Base-by-base conservation (phyloP, 2,888 invertebrate genomes). In the Mythimna loreyi region DNA sequence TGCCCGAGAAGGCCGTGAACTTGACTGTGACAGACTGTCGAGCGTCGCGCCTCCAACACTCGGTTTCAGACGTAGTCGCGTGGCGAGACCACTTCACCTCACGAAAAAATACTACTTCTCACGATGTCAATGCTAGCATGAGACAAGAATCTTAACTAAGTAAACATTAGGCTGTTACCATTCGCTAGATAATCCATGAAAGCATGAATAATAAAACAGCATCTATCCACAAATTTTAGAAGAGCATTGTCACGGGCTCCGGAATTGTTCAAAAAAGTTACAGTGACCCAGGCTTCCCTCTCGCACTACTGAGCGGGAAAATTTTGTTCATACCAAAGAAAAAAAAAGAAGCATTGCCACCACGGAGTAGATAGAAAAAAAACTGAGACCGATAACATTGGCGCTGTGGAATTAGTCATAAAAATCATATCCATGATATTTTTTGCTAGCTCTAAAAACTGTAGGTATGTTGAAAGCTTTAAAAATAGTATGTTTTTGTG, bases 21-120 rank as follows among this genome's bases (percentile, higher is more conserved):
- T 94, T 94, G 93, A 92, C 92, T 92, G 89, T 86, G 90, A 89
- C 89, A 91, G 90, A 90, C 89, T 86, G 87, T 86, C 85, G 87
- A 89, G 83, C 84, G 88, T 82, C 84, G 87, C 83, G 79, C 78
- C 86, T 71, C 80, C 78, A 28, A 82, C 76, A 40, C 83, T 28
- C 40, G 58, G 64, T 66, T 81, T 86, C 87, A 61, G 74, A 72
- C 65, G 57, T 28, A 67, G 58, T 69, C n/a, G 68, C 50, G 67
- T 63, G 52, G 56, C 57, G 60, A 65, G 25, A 25, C 52, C 55
- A 62, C 9, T 50, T 43, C 43, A 64, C 9, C 33, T 43, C 25
- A 40, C 36, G 25, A 60, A 65, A 61, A 50, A 52, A 25, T 25
- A 56, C 11, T 9, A 11, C 23, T 28, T 62, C 57, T n/a, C 56